Evolutionary conservation across 2,797 vertebrate species (phyloP).

Genomic region (Thripadectes ignobilis): DNA sequence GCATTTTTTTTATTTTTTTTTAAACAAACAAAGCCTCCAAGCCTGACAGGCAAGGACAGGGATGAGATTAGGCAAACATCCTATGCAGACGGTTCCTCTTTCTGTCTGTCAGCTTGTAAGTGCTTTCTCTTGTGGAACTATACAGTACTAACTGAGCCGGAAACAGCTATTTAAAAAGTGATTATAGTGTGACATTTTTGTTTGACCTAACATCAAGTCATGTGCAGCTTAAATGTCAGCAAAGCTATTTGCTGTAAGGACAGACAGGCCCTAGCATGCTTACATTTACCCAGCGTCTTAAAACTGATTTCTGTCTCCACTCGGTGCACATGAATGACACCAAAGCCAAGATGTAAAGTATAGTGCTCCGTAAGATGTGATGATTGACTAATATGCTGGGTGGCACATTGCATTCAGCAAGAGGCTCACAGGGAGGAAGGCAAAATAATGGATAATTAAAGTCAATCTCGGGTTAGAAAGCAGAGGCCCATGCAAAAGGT

Average conservation of each 20-base stretch:
- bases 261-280: conserved; percentile 11
- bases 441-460: conserved; percentile 45
- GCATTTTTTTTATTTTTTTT: background rate
- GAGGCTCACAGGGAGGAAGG: background rate
- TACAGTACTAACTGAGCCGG: conserved; percentile 61
- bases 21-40: conserved; percentile 26
- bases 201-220: conserved; percentile 25
- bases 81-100: conserved; percentile 46
- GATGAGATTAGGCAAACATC: conserved; percentile 65
- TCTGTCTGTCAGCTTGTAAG: conserved; percentile 58
- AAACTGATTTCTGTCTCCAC: background rate
- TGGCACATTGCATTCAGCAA: background rate
- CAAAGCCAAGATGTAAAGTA: conserved; percentile 10
- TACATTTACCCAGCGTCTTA: background rate
- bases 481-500: background rate
- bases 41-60: conserved; percentile 31
- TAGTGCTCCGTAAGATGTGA: background rate
- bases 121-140: conserved; percentile 56
- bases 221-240: conserved; percentile 17
- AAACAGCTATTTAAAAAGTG: conserved; percentile 63
- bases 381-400: conserved; percentile 38
- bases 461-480: conserved; percentile 36
- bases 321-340: background rate
- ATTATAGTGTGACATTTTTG: conserved; percentile 50
- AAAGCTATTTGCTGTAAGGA: conserved; percentile 1